Conservation (phyloP, 2,113 vertebrate genomes). For the Tragelaphus scriptus region DNA sequence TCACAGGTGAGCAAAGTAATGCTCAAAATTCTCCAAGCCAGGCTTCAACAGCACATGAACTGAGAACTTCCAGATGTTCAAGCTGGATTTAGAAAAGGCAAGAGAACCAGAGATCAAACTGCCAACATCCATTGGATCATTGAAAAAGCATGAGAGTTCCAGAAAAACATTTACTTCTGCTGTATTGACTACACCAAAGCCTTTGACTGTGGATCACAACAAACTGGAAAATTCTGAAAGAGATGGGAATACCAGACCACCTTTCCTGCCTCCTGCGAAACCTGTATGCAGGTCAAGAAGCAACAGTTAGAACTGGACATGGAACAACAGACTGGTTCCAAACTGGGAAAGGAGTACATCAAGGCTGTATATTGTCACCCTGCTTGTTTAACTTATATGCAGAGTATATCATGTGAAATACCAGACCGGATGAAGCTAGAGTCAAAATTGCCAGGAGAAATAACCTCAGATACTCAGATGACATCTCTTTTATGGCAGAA, state of each 20-base stretch:
- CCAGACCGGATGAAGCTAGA: neutral
- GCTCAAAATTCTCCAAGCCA: neutral
- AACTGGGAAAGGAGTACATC: neutral
- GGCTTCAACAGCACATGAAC: neutral
- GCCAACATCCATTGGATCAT: neutral
- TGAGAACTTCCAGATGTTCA: neutral
- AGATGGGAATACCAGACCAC: neutral
- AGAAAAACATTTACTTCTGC: neutral
- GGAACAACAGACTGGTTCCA: neutral
- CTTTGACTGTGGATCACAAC: neutral
- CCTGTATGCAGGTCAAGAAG: neutral
- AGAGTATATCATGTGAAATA: neutral
- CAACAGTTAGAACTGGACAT: neutral
- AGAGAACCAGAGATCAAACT: neutral
- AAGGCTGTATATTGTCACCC: neutral
- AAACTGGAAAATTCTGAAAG: neutral
- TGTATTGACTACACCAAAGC: neutral
- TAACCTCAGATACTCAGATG: neutral
- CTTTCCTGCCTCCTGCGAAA: neutral
- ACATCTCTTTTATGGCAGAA: neutral
- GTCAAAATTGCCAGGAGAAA: neutral
- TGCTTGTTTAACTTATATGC: neutral
- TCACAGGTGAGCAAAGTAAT: neutral
- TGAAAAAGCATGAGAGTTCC: neutral
- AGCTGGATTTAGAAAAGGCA: neutral